Conservation (phyloP, 2,888 invertebrate species). For the Apodemia mormo region DNA sequence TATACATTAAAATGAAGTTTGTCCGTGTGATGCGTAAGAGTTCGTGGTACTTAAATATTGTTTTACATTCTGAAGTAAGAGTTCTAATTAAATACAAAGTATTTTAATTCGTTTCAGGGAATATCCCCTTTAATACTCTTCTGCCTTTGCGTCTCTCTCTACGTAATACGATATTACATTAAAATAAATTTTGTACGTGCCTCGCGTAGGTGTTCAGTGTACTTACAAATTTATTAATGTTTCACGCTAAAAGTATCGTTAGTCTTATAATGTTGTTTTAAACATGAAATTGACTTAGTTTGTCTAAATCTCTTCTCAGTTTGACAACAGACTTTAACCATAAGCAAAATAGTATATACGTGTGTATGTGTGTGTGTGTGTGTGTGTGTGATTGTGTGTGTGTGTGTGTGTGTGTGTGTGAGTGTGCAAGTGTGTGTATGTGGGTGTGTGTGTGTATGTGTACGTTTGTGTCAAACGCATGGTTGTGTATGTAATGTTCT, state of each 20-base stretch:
- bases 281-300: no score
- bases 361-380: background rate
- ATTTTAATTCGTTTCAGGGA: no score
- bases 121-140: no score
- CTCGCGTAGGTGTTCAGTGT: background rate
- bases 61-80: background rate
- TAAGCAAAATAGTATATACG: no score
- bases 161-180: constrained; percentile 15
- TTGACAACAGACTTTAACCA: background rate
- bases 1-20: constrained; percentile 23
- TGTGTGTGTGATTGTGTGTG: no score
- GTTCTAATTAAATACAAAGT: background rate
- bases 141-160: no score
- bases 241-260: background rate
- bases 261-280: background rate
- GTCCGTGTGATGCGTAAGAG: background rate
- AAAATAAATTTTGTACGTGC: background rate
- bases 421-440: no score
- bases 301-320: no score
- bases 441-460: no score
- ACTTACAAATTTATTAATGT: background rate
- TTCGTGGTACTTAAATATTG: background rate
- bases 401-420: no score
- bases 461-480: no score
- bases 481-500: no score